Evolutionary conservation across 2,888 invertebrate species (phyloP), one percentile per base, ranked within the genome.

Genomic region (Napeogenes sylphis): DNA sequence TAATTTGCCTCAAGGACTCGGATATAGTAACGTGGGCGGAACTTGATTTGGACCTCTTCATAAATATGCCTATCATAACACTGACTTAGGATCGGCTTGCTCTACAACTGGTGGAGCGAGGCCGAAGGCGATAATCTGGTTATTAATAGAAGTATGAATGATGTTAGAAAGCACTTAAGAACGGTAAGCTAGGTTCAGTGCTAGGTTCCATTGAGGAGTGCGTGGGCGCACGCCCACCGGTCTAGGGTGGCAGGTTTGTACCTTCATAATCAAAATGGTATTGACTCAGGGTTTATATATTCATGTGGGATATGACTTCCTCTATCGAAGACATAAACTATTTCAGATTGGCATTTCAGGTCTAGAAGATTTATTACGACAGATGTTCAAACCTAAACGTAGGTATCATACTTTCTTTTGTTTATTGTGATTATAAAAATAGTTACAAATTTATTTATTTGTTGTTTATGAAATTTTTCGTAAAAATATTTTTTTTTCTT

Each of bases 41-140:
- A 58, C 46, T 33, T 59, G 59, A 59, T 62, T 59, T 45, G 53
- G 64, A 65, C 58, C 63, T 61, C 65, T 64, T 66, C 69, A 68
- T 68, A 69, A 68, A 69, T 46, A 69, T 64, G 69, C 64, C 69
- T 54, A 66, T 68, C 68, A 68, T 35, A 62, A 35, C 61, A 38
- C 62, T 62, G 56, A 59, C 55, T 58, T 54, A 57, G 47, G 47
- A 42, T n/a, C 59, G 35, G n/a, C 55, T n/a, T 42, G 55, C 33
- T 58, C 21, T 13, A 45, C 54, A 51, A 63, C 60, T 30, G 47
- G 57, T 30, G 47, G 54, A 58, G 54, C 60, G 42, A 54, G 57
- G 64, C 67, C 56, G 54, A 51, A 47, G 67, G 67, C 67, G 53
- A 64, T 64, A 60, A 64, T 64, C 67, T 62, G 53, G 67, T 65